Conservation (phyloP, 2,113 vertebrate species). For the Cephalophus harveyi region DNA sequence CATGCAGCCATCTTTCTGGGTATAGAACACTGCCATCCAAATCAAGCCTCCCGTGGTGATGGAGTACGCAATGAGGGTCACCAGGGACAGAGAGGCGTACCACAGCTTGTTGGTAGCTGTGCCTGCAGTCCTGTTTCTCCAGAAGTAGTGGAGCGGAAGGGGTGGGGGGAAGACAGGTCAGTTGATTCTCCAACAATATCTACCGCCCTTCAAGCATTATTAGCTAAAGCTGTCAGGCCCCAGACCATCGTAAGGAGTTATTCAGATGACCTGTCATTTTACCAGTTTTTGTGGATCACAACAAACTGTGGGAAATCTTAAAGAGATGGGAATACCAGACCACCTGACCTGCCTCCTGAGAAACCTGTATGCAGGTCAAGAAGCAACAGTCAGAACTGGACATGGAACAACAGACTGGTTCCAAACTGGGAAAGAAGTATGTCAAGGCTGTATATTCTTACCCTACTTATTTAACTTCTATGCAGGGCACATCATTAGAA, state of each 20-base stretch:
- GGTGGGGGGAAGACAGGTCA: neutral
- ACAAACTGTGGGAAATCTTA: neutral
- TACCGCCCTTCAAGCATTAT: neutral
- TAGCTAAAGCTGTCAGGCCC: neutral
- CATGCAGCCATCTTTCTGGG: conserved; percentile 85
- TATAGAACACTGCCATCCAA: conserved; percentile 92
- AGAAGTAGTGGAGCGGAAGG: neutral
- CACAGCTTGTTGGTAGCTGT: conserved; percentile 90
- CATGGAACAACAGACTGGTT: neutral
- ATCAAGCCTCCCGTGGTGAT: conserved; percentile 87
- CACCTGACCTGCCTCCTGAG: neutral
- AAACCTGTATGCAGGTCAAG: neutral
- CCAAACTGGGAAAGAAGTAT: neutral
- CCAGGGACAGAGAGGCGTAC: conserved; percentile 91
- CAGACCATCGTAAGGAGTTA: fast-evolving
- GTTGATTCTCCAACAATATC: neutral
- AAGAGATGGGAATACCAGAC: neutral
- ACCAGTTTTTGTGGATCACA: neutral
- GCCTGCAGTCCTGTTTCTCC: conserved; percentile 88
- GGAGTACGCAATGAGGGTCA: conserved; percentile 90
- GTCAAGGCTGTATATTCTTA: neutral
- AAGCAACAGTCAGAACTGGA: neutral
- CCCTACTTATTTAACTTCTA: neutral
- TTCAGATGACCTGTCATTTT: neutral
- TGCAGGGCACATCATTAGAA: neutral